Base-by-base conservation (phyloP, 2,888 invertebrate genomes). In the Drosophila stalkeri region DNA sequence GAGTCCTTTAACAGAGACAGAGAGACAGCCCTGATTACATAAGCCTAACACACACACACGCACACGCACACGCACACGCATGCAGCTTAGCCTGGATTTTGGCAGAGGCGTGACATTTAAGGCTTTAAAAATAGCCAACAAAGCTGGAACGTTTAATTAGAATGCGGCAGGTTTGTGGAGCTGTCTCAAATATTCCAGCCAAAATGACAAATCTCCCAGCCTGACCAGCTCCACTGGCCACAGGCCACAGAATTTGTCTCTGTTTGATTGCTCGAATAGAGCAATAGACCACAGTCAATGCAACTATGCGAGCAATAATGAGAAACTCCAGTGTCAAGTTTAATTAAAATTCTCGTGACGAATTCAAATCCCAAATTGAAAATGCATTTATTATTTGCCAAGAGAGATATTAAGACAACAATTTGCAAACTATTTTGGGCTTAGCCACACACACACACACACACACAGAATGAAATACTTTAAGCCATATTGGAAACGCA, bases 101-200 rank as follows among this genome's bases (percentile, higher is more conserved):
- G 75, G 71, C 54, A 57, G 66, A 64, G 67, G 82, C 80, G 78
- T 86, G 89, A 80, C 87, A 80, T 80, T 85, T 80, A 77, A 81
- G 87, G 80, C 87, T 80, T 87, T 85, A 80, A 80, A 81, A 80
- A 81, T 80, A 56, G 63, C 51, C 65, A 57, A 47, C 57, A 37
- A 77, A 82, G 80, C 77, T 77, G 73, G 75, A 71, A 75, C 83
- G 83, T 84, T 84, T 84, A 84, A 84, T 84, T 84, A 84, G 83
- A 88, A 88, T 88, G 83, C 73, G 83, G 64, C 71, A 63, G 64
- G 59, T 57, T 61, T 64, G 57, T 18, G 37, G 57, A 69, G 54
- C 65, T 69, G 70, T 65, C 77, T 68, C 57, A 18, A 61, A 68
- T 70, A 63, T 62, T 47, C 62, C 56, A 55, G 16, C 63, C 63